Evolutionary conservation across 2,113 vertebrate species (phyloP).

Genomic region (Chitala chitala): DNA sequence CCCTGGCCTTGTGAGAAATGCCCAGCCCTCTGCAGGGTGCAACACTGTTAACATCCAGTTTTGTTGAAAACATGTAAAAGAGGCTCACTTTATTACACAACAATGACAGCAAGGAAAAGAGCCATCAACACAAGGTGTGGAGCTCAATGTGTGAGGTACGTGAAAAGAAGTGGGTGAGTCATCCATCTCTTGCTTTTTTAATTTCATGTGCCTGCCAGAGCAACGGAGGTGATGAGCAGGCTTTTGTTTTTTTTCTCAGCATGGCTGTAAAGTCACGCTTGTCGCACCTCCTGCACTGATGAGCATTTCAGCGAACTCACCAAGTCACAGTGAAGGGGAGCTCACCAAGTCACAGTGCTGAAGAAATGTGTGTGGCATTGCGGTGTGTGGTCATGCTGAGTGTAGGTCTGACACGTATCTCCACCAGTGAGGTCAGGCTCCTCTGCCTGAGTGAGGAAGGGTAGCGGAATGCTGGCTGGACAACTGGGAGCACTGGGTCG

Average conservation of each 20-base stretch:
- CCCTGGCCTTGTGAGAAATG: too few species aligned
- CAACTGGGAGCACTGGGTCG: too few species aligned
- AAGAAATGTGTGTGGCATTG: background rate
- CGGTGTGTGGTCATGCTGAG: background rate
- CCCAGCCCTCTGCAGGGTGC: too few species aligned
- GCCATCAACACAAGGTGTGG: slow-evolving; percentile 6
- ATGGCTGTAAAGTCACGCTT: too few species aligned
- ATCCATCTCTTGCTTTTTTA: slow-evolving; percentile 16
- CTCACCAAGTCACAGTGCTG: background rate
- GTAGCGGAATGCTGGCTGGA: too few species aligned
- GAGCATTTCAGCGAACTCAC: too few species aligned
- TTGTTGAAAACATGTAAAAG: background rate
- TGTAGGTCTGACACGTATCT: too few species aligned
- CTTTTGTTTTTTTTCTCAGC: background rate
- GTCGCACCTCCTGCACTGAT: too few species aligned
- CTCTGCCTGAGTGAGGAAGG: too few species aligned
- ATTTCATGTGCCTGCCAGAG: slow-evolving; percentile 9
- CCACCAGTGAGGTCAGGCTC: too few species aligned
- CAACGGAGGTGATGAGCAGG: background rate
- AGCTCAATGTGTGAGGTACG: slow-evolving; percentile 9
- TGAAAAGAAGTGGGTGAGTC: slow-evolving; percentile 5
- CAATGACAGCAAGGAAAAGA: background rate
- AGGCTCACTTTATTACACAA: slow-evolving; percentile 6
- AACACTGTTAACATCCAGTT: too few species aligned
- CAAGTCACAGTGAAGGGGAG: background rate